Conservation (phyloP, 2,888 invertebrate genomes). For the Agrotis clavis region DNA sequence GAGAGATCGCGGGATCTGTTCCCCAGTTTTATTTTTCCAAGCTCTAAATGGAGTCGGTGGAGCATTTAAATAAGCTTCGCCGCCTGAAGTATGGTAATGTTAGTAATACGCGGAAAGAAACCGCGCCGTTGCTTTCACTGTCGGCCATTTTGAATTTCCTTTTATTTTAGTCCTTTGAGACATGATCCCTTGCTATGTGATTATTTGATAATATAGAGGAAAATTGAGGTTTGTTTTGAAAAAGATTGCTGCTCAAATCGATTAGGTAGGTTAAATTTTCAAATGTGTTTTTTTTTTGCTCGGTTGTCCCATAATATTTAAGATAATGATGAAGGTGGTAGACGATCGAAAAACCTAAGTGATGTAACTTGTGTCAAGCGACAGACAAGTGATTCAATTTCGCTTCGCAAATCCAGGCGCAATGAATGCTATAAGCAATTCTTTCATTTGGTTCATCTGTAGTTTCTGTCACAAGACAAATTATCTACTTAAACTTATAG, state of each 20-base stretch:
- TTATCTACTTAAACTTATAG: no score
- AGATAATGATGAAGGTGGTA: no score
- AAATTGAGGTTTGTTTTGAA: conserved; percentile 22
- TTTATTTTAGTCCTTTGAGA: conserved; percentile 72
- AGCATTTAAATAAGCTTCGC: conserved; percentile 91
- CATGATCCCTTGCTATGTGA: conserved; percentile 62
- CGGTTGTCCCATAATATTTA: no score
- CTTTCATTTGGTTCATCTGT: not conserved
- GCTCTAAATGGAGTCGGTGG: conserved; percentile 91
- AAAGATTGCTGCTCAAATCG: not conserved
- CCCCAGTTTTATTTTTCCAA: conserved; percentile 90
- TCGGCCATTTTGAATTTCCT: conserved; percentile 88
- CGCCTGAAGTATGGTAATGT: conserved; percentile 91
- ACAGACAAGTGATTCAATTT: not conserved
- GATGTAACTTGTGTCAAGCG: not conserved
- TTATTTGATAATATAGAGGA: conserved; percentile 54
- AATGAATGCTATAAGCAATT: not conserved
- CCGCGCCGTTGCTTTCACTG: conserved; percentile 78
- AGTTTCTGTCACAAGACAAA: not conserved
- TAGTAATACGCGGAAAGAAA: conserved; percentile 89
- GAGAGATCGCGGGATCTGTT: conserved; percentile 89
- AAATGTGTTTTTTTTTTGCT: no score
- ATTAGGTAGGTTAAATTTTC: no score
- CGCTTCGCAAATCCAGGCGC: not conserved
- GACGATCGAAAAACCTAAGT: not conserved